Percentiles rank a stretch among this genome's conserved stretches.
Evolutionary conservation across 2,888 invertebrate species (phyloP).

Genomic region (Stenichneumon culpator): DNA sequence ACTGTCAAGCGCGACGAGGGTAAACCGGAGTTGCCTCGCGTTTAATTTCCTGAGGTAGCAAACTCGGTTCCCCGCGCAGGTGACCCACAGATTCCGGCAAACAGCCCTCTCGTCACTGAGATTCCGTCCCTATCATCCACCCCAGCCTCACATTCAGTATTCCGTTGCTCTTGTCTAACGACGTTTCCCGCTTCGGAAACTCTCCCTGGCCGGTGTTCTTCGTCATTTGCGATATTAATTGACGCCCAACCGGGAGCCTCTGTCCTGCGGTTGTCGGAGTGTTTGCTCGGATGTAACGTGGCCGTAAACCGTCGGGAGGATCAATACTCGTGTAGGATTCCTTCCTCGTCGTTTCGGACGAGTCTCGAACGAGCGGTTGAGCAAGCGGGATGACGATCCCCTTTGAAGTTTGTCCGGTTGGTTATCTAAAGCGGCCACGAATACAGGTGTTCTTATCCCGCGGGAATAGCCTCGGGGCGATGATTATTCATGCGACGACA

Average conservation of each 20-base stretch:
- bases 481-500: slow-evolving; percentile 74
- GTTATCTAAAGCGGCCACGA: slow-evolving; percentile 10
- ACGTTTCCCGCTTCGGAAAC: slow-evolving; percentile 42
- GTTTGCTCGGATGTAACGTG: not conserved
- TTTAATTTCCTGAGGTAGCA: slow-evolving; percentile 78
- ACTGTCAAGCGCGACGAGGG: slow-evolving; percentile 38
- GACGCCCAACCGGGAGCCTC: not conserved
- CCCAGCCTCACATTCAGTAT: slow-evolving; percentile 29
- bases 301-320: not conserved
- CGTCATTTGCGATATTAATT: slow-evolving; percentile 53
- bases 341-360: not conserved
- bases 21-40: slow-evolving; percentile 61
- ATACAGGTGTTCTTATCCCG: slow-evolving; percentile 51
- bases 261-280: not conserved
- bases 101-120: slow-evolving; percentile 41
- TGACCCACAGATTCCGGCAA: slow-evolving; percentile 35
- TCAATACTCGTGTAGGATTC: slow-evolving; percentile 21
- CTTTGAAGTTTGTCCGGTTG: slow-evolving; percentile 27
- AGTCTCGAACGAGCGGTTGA: slow-evolving; percentile 29
- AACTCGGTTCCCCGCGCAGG: slow-evolving; percentile 55
- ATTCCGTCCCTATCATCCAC: slow-evolving; percentile 30
- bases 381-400: slow-evolving; percentile 23
- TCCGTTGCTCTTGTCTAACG: slow-evolving; percentile 38
- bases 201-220: not conserved
- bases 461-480: slow-evolving; percentile 59